phyloP scores from a whole-genome alignment of 2,797 vertebrate genomes.

The Toxotes lorentzi region DNA sequence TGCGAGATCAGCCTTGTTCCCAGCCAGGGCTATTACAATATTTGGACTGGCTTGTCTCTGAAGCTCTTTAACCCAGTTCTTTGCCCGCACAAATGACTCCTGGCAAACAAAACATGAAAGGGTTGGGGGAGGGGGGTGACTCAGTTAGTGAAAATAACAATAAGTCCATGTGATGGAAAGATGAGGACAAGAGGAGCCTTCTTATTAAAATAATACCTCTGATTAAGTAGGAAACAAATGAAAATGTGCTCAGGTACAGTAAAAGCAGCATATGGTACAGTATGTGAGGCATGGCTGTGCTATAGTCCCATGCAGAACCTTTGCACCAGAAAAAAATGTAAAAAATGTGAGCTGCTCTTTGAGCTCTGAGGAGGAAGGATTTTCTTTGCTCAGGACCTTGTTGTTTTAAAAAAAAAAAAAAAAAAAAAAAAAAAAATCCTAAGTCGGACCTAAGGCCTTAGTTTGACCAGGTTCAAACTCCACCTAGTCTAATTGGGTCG shows the following conservation, averaged over 20 bases:
- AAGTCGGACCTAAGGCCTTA: background rate
- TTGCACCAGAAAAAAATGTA: background rate
- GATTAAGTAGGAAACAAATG: conserved; percentile 29
- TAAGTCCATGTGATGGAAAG: conserved; percentile 37
- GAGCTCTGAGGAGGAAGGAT: background rate
- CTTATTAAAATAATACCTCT: conserved; percentile 4
- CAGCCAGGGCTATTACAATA: conserved; percentile 99
- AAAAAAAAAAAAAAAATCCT: background rate
- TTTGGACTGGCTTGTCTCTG: conserved; percentile 99
- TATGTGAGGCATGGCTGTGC: background rate
- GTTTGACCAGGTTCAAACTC: background rate
- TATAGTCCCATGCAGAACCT: background rate
- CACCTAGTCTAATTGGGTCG: background rate
- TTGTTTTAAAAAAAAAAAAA: background rate
- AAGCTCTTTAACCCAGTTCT: conserved; percentile 99
- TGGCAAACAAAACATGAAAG: conserved; percentile 76
- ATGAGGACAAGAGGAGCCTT: conserved; percentile 16
- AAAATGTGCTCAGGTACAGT: background rate
- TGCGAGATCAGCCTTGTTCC: conserved; percentile 98
- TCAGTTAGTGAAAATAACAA: conserved; percentile 50
- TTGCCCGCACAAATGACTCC: conserved; percentile 99
- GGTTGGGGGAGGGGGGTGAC: background rate
- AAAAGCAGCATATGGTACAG: background rate
- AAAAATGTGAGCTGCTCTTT: background rate
- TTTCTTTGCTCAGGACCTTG: background rate